Evolutionary conservation across 2,113 vertebrate genomes (phyloP).

Genomic region (Zootoca vivipara): DNA sequence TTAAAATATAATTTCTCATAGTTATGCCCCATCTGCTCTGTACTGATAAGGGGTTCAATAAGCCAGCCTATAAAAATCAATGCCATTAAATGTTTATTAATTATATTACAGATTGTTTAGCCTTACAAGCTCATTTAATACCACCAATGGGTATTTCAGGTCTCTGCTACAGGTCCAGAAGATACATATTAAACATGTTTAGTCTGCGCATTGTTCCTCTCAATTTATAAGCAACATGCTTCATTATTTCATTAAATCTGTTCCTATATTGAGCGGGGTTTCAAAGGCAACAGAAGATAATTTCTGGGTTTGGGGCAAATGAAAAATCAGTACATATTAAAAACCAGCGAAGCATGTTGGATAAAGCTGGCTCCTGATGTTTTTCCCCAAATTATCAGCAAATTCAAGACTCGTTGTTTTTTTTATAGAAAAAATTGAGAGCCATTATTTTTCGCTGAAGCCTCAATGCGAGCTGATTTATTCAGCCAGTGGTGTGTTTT

Average conservation of each 20-base stretch:
- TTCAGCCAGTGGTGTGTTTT: slow-evolving; percentile 36
- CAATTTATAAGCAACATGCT: slow-evolving; percentile 56
- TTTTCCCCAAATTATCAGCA: slow-evolving; percentile 60
- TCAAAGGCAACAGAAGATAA: slow-evolving; percentile 55
- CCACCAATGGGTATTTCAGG: slow-evolving; percentile 50
- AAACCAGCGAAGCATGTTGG: slow-evolving; percentile 54
- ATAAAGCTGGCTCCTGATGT: slow-evolving; percentile 49
- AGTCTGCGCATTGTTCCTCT: slow-evolving; percentile 49
- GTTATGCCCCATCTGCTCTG: slow-evolving; percentile 76
- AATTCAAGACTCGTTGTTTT: slow-evolving; percentile 59
- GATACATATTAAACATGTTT: slow-evolving; percentile 58
- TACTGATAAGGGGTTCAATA: slow-evolving; percentile 81
- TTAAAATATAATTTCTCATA: slow-evolving; percentile 78
- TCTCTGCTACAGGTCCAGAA: slow-evolving; percentile 61
- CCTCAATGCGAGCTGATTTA: slow-evolving; percentile 45
- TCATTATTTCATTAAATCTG: slow-evolving; percentile 66
- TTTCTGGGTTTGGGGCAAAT: slow-evolving; percentile 51
- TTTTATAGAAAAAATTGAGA: slow-evolving; percentile 66
- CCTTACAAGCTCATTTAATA: slow-evolving; percentile 67
- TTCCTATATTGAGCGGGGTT: slow-evolving; percentile 55
- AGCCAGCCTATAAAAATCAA: slow-evolving; percentile 74
- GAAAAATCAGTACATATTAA: slow-evolving; percentile 57
- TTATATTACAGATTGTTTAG: slow-evolving; percentile 70
- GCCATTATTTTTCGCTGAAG: slow-evolving; percentile 55
- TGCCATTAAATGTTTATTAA: slow-evolving; percentile 78